These are phyloP conservation scores for Phaedon cochleariae DNA, from an alignment of 2,888 invertebrate species.

Conservation along the genomic window DNA sequence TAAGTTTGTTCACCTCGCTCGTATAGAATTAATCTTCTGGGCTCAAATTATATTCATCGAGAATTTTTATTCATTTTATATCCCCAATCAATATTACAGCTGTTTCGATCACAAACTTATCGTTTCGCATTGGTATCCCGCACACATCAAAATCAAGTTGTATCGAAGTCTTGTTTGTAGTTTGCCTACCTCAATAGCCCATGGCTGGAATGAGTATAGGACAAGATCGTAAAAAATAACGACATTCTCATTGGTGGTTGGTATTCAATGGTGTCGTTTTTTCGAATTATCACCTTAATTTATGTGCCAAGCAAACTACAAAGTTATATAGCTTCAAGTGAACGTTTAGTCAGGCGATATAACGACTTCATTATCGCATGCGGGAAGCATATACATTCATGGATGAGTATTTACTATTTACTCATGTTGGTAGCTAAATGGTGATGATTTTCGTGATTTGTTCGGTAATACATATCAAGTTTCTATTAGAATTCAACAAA, in stretches of 20 bases:
- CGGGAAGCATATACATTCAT: neutral
- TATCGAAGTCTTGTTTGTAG: neutral
- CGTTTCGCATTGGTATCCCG: too few species aligned
- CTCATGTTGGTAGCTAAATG: neutral
- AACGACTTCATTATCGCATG: neutral
- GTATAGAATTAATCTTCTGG: neutral
- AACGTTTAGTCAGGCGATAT: neutral
- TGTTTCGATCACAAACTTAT: neutral
- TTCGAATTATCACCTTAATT: neutral
- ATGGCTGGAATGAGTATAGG: neutral
- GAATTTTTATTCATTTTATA: neutral
- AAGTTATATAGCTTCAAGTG: neutral
- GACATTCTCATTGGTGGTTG: neutral
- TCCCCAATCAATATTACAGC: neutral
- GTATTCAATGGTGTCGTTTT: neutral
- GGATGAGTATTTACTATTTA: neutral
- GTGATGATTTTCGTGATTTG: neutral
- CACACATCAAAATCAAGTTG: neutral
- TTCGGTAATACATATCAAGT: neutral
- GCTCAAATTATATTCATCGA: neutral
- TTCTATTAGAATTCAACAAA: neutral
- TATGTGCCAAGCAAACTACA: neutral
- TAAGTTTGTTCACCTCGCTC: conserved; percentile 2
- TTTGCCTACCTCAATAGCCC: neutral
- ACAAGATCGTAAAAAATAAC: neutral